A percentile compares a stretch with the other conserved stretches of the same genome.
Evolutionary conservation across 2,888 invertebrate genomes (phyloP).

Genomic region (Electrophaes corylata): DNA sequence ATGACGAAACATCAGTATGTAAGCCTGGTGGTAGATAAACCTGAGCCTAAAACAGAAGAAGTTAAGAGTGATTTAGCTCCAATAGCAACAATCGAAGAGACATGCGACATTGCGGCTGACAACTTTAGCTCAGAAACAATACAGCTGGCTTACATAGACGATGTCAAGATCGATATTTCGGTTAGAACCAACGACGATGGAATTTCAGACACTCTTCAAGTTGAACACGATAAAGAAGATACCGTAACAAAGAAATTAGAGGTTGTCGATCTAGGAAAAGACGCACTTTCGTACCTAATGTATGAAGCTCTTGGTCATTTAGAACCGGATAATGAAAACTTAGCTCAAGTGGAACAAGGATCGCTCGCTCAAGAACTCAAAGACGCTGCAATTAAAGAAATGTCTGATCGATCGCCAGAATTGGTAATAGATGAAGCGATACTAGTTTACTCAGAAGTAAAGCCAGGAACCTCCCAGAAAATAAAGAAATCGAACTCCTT

Average conservation of each 20-base stretch:
- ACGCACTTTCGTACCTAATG: constrained; percentile 71
- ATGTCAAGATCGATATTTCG: constrained; percentile 48
- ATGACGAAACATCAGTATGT: constrained; percentile 57
- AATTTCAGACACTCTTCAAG: constrained; percentile 27
- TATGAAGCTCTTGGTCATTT: constrained; percentile 62
- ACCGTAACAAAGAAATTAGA: constrained; percentile 47
- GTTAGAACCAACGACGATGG: constrained; percentile 43
- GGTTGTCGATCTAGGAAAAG: constrained; percentile 70
- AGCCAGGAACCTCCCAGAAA: constrained; percentile 65
- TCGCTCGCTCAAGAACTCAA: constrained; percentile 70
- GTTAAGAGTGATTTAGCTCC: constrained; percentile 66
- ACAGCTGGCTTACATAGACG: constrained; percentile 64
- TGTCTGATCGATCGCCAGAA: constrained; percentile 73
- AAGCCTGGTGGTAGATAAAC: constrained; percentile 49
- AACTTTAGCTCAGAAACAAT: constrained; percentile 43
- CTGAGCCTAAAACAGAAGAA: constrained; percentile 56
- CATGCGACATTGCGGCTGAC: constrained; percentile 62
- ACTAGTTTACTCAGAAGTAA: constrained; percentile 62
- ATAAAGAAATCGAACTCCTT: constrained; percentile 71
- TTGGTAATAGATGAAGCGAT: constrained; percentile 67
- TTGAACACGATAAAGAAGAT: constrained; percentile 37
- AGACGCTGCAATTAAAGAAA: constrained; percentile 70
- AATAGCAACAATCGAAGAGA: constrained; percentile 75
- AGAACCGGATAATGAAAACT: constrained; percentile 43
- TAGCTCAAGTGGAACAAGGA: constrained; percentile 47